A percentile compares a stretch with the other conserved stretches of the same genome.
phyloP scores from a whole-genome alignment of 1,140 invertebrate species.

The Proctacanthus coquilletti region DNA sequence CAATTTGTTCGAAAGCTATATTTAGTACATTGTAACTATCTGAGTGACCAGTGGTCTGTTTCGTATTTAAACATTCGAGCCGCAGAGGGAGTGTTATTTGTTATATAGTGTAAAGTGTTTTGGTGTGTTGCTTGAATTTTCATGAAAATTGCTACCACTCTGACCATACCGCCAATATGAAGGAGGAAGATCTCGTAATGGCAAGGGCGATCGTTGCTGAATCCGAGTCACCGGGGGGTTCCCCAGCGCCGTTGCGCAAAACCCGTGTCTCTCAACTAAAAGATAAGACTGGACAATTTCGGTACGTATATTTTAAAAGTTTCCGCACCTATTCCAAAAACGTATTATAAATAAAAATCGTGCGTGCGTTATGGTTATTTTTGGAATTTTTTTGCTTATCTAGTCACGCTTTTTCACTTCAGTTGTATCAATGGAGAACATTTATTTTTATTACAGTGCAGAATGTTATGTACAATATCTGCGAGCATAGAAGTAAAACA shows the following conservation, averaged over 20 bases:
- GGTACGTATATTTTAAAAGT: conserved; percentile 26
- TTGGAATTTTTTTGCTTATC: neutral
- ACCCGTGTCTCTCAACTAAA: conserved; percentile 30
- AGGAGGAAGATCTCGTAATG: conserved; percentile 47
- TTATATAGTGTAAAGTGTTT: too few species aligned
- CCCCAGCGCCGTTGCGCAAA: conserved; percentile 36
- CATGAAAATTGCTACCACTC: too few species aligned
- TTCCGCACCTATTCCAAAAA: too few species aligned
- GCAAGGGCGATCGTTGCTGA: conserved; percentile 45
- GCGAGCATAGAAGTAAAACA: too few species aligned
- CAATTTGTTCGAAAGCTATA: too few species aligned
- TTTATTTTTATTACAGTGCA: too few species aligned
- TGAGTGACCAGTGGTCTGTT: too few species aligned
- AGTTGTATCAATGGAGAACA: neutral
- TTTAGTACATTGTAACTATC: too few species aligned
- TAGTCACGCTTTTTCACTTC: neutral
- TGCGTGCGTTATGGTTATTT: neutral
- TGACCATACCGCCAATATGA: conserved; percentile 41
- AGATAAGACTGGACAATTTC: conserved; percentile 39
- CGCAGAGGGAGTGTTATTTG: too few species aligned
- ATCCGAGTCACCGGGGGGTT: conserved; percentile 35
- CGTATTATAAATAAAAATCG: neutral
- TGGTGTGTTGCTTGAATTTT: too few species aligned
- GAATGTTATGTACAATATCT: too few species aligned
- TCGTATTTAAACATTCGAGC: too few species aligned